These are phyloP conservation scores for Mimas tiliae DNA, from an alignment of 2,888 invertebrate species.

Conservation along the genomic window DNA sequence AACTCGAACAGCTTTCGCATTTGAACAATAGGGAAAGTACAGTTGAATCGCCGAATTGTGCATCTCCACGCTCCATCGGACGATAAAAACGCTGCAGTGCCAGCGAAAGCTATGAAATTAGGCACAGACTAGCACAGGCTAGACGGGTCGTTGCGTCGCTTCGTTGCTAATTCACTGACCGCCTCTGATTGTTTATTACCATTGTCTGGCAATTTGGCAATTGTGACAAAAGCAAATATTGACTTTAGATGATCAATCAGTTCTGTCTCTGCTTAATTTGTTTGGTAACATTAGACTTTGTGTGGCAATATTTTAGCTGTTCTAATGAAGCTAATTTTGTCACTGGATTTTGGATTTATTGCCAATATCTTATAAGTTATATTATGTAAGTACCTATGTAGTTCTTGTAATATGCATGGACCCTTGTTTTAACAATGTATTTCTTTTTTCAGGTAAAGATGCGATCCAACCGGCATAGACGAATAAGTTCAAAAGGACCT, in stretches of 20 bases:
- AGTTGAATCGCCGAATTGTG: constrained; percentile 53
- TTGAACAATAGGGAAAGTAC: constrained; percentile 54
- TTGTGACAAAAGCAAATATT: constrained; percentile 13
- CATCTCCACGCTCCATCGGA: constrained; percentile 57
- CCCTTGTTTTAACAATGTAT: neutral
- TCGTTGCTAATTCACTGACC: constrained; percentile 1
- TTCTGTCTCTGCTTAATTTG: constrained; percentile 10
- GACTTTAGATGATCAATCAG: constrained; percentile 9
- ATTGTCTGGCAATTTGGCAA: constrained; percentile 15
- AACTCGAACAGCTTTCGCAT: neutral
- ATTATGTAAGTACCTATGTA: neutral
- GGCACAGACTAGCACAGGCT: constrained; percentile 37
- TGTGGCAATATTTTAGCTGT: neutral
- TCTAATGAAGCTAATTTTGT: neutral
- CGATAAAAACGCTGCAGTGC: constrained; percentile 46
- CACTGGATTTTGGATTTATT: neutral
- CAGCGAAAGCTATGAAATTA: constrained; percentile 59
- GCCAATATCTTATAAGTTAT: too few relatives aligned
- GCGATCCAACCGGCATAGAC: neutral
- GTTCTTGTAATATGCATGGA: neutral
- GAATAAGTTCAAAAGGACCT: neutral
- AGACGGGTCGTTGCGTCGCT: too few relatives aligned
- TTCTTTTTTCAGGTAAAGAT: constrained; percentile 20
- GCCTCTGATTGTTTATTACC: constrained; percentile 11
- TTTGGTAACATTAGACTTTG: neutral